Evolutionary conservation across 2,888 invertebrate species (phyloP).

Genomic region (Melieria omissa): DNA sequence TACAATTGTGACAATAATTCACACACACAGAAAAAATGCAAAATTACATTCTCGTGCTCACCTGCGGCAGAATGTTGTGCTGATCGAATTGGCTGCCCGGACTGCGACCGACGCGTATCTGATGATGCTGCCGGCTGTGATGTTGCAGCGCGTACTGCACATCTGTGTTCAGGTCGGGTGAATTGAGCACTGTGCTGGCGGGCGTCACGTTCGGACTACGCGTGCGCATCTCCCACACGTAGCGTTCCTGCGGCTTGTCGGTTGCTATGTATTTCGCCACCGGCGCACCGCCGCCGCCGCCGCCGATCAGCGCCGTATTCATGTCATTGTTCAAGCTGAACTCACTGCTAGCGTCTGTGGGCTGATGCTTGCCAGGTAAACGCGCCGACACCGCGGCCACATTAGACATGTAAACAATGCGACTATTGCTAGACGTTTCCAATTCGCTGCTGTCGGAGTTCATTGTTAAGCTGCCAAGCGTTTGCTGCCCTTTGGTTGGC

Average conservation of each 20-base stretch:
- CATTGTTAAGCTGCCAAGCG: conserved; percentile 13
- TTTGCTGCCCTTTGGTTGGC: not conserved
- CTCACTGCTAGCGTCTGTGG: conserved; percentile 22
- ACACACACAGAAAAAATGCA: not conserved
- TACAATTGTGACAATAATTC: conserved; percentile 29
- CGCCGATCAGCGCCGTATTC: not conserved
- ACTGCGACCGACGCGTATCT: conserved; percentile 66
- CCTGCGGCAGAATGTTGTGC: conserved; percentile 54
- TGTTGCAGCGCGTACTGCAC: conserved; percentile 59
- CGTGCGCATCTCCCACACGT: conserved; percentile 66
- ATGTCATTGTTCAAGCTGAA: conserved; percentile 26
- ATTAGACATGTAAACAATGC: conserved; percentile 4
- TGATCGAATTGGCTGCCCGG: conserved; percentile 64
- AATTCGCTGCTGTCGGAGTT: conserved; percentile 25
- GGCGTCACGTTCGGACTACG: conserved; percentile 66
- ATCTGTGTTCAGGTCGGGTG: conserved; percentile 64
- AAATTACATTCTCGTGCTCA: conserved; percentile 34
- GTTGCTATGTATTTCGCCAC: not conserved
- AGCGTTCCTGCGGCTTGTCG: conserved; percentile 59
- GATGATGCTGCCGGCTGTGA: conserved; percentile 54
- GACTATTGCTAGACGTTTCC: conserved; percentile 25
- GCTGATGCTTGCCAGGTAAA: not conserved
- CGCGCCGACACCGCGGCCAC: not conserved
- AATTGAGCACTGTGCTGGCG: conserved; percentile 65
- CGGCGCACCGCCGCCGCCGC: not conserved